Evolutionary conservation across 2,888 invertebrate genomes (phyloP), one percentile per base, ranked within the genome.

Genomic region (Beris chalybata): DNA sequence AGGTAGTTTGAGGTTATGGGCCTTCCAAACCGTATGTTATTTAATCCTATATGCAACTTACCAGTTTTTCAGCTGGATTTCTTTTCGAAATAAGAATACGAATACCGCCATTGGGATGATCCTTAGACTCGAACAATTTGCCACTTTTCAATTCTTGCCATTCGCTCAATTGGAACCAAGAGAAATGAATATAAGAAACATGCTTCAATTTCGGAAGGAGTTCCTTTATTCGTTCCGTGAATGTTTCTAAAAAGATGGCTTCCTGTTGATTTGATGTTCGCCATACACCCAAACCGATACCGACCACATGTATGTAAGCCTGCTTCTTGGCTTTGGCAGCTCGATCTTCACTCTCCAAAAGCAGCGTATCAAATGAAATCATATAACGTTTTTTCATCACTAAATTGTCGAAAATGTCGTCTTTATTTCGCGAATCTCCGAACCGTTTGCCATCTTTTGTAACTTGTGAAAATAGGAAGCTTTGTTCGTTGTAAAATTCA

Each of bases 211-310:
- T 77, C 29, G 81, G 75, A 67, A 82, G 74, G 67, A 84, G 73
- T 44, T 82, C 83, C 7, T 82, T 81, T 38, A 88, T 76, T 9
- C 89, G 82, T 64, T 87, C 84, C n/a, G 85, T 79, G 71, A 88
- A 88, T 0, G 87, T 84, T 52, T 88, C 82, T 4, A 89, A 75
- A 72, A 87, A 89, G 47, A 88, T 83, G 71, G 85, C 82, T 12
- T 83, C 82, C 73, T 89, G 89, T 68, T 88, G 87, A 0, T 77
- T 73, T 0, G 86, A 84, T 45, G 85, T 80, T 74, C 78, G 84
- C 89, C 89, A 89, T 0, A 88, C 87, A 0, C 89, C 89, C 13
- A 87, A 75, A 55, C 87, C 87, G 52, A 86, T 84, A 11, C 89
- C 89, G 43, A 89, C 85, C 6, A 89, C 82, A 75, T 89, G 88